These are phyloP conservation scores for Pempheris klunzingeri DNA, from an alignment of 2,797 vertebrate species.

Conservation along the genomic window DNA sequence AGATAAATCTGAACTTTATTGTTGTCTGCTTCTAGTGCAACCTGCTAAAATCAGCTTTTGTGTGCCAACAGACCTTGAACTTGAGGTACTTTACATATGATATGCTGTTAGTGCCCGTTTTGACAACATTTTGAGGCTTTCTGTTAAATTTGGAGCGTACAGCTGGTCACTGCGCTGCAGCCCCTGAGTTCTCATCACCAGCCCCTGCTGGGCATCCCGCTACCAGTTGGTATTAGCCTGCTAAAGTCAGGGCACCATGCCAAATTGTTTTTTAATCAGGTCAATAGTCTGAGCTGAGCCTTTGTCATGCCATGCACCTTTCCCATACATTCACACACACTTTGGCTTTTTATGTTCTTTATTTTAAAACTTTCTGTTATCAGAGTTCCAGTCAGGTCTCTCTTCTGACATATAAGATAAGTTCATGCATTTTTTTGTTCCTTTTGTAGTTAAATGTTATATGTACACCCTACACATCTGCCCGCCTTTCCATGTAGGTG, in stretches of 20 bases:
- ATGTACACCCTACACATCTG: too few relatives aligned
- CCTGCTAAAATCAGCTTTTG: neutral
- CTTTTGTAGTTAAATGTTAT: too few relatives aligned
- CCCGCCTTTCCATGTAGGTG: conserved; percentile 18
- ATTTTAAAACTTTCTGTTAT: too few relatives aligned
- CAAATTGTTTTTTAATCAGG: conserved; percentile 50
- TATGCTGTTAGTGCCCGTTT: neutral
- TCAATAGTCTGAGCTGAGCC: conserved; percentile 42
- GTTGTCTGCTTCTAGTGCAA: neutral
- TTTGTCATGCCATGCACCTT: conserved; percentile 27
- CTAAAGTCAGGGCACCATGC: conserved; percentile 28
- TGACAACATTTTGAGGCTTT: neutral
- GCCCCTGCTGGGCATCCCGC: conserved; percentile 5
- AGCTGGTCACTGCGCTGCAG: neutral
- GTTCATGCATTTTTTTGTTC: too few relatives aligned
- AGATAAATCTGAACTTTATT: neutral
- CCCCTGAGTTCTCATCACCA: neutral
- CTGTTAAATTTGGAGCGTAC: neutral
- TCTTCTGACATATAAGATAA: too few relatives aligned
- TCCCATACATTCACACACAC: neutral
- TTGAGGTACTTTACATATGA: neutral
- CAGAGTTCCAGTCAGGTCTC: too few relatives aligned
- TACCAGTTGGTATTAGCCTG: conserved; percentile 48
- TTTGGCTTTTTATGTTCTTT: too few relatives aligned
- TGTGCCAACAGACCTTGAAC: conserved; percentile 7